Evolutionary conservation across 2,113 vertebrate genomes (phyloP).

Genomic region (Zapornia atra): DNA sequence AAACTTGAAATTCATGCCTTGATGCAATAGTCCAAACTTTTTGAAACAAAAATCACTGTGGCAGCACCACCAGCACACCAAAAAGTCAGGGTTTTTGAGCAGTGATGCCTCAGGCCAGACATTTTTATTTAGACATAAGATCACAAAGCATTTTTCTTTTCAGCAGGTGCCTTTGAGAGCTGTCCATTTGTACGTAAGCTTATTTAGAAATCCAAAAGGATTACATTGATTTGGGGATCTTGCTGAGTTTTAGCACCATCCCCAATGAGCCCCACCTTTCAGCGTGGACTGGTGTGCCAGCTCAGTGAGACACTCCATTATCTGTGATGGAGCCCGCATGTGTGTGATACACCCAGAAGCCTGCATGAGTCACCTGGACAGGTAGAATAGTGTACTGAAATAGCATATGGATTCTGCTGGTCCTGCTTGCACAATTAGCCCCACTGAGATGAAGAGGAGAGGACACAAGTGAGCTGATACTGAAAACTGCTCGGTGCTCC

Average conservation of each 20-base stretch:
- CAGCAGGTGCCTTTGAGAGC: background rate
- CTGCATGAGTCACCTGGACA: conserved; percentile 35
- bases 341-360: conserved; percentile 21
- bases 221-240: background rate
- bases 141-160: background rate
- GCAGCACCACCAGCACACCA: background rate
- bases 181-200: background rate
- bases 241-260: conserved; percentile 14
- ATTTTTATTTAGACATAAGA: background rate
- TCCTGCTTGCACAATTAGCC: background rate
- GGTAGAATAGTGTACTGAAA: background rate
- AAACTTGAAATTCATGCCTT: background rate
- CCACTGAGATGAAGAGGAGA: background rate
- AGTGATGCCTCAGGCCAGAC: background rate
- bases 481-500: background rate
- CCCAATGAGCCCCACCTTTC: background rate
- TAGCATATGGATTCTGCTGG: background rate
- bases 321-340: background rate
- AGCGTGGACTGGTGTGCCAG: conserved; percentile 23
- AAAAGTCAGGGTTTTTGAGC: background rate
- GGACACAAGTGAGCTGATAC: background rate
- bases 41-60: background rate
- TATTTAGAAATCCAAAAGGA: background rate
- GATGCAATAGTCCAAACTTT: background rate
- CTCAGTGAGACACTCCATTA: conserved; percentile 20